Evolutionary conservation across 2,888 invertebrate species (phyloP), one percentile per base, ranked within the genome.

Genomic region (Agrotis exclamationis): DNA sequence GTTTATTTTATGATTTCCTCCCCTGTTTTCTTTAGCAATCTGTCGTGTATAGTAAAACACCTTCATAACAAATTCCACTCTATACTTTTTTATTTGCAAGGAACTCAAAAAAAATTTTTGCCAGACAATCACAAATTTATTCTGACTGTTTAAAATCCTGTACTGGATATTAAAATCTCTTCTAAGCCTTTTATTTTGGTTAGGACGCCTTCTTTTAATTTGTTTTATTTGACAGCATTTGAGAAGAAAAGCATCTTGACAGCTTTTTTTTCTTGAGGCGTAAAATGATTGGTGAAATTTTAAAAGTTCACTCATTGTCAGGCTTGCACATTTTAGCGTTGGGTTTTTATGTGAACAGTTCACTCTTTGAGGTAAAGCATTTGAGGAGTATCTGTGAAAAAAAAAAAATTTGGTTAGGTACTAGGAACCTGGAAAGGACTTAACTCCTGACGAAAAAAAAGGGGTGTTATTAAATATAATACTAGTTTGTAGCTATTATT

Each of bases 161-260:
- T 65, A 65, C 65, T 65, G 56, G 56, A 65, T 57, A 39, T 57
- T 65, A 57, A 65, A 65, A 56, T 65, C 56, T 76, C 70, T 75
- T 63, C 70, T 59, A 18, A 73, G 59, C 64, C 75, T 79, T 68
- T 59, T 70, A 60, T 59, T 62, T 69, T 72, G 53, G 67, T 64
- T 77, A 80, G 69, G 74, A 59, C 74, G 70, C 60, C 74, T 76
- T 76, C 77, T 77, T 66, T 70, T 64, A 51, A 74, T 67, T 62
- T 76, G 66, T n/a, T 48, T 60, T 53, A 58, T 74, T 76, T 70
- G 66, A 59, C 74, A 74, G 68, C 73, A 79, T 70, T 79, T 73
- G 53, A 51, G 58, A 59, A 58, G 57, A 58, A 58, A 58, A 58
- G 39, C 57, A 58, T 58, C 39, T 4, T 58, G 57, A 58, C 57